Base-by-base conservation (phyloP, 2,888 invertebrate genomes). In the Sesamia inferens region DNA sequence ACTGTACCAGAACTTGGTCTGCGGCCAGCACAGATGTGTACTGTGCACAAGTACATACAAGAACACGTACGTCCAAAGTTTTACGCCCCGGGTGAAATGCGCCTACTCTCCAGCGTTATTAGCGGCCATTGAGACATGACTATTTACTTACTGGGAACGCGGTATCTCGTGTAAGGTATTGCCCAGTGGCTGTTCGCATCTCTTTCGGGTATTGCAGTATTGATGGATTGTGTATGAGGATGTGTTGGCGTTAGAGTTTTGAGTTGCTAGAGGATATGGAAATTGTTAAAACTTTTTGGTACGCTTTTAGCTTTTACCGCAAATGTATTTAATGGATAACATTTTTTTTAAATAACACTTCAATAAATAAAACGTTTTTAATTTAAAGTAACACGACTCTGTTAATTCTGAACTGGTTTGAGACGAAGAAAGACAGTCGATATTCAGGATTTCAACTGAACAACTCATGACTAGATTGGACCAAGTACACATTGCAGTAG, bases 1-100 rank as follows among this genome's bases (percentile, higher is more conserved):
- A 92, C 91, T 90, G 91, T 90, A 88, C 90, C 90, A 93, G 93
- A 94, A 95, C 94, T 95, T 95, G 92, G 90, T 94, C 95, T 94
- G 94, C 90, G 95, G 95, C 93, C 93, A 92, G 91, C 91, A 87
- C 94, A 94, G 93, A 94, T 94, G 94, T 94, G 92, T 91, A 87
- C 80, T 82, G 81, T 83, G 82, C 81, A 86, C 84, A 83, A 83
- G 83, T 85, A 88, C 80, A 84, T 74, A 87, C 85, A 84, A 83
- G 83, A 84, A 88, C 81, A 84, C 68, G 75, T 74, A 76, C 82
- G 89, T 88, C 87, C 86, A 90, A 94, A 94, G 94, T 95, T 95
- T 93, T 92, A 90, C 91, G 95, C 95, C 93, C 85, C 90, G 87
- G 91, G 95, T 91, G 86, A 88, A 82, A 86, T 88, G 90, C 89